Evolutionary conservation across 2,797 vertebrate genomes (phyloP).

Genomic region (Lepidocolaptes lacrymiger): DNA sequence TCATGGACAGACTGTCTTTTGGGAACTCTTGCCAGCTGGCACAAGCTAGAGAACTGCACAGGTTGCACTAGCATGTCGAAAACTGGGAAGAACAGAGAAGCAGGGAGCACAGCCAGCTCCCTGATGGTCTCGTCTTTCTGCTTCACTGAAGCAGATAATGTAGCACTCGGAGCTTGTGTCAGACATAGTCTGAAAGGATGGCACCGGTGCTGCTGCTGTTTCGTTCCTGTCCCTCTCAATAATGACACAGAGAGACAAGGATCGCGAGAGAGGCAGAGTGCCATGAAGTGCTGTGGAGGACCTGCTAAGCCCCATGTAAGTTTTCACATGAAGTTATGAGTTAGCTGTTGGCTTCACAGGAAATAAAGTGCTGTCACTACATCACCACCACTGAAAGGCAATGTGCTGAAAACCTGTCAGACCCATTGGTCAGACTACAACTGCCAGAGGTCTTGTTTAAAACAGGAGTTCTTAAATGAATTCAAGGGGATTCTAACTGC

Average conservation of each 20-base stretch:
- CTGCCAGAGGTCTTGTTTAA: not conserved
- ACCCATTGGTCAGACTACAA: not conserved
- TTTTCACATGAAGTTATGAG: not conserved
- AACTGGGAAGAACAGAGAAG: not conserved
- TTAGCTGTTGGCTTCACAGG: not conserved
- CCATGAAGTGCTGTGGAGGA: not conserved
- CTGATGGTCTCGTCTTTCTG: constrained; percentile 18
- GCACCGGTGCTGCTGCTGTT: not conserved
- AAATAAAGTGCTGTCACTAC: not conserved
- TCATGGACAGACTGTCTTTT: not conserved
- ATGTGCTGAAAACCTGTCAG: not conserved
- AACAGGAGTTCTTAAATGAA: not conserved
- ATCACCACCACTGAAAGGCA: not conserved
- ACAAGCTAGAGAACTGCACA: not conserved
- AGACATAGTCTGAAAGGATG: not conserved
- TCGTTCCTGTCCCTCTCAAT: not conserved
- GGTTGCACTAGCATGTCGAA: not conserved
- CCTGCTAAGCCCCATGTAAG: not conserved
- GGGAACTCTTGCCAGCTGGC: not conserved
- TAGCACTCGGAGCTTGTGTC: not conserved
- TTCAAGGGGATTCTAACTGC: not conserved
- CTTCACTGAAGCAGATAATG: constrained; percentile 39
- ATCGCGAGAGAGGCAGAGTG: not conserved
- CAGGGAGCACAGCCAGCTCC: constrained; percentile 24
- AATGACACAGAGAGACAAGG: not conserved